These are phyloP conservation scores for Dendrolimus houi DNA, from an alignment of 2,888 invertebrate species.

Conservation along the genomic window DNA sequence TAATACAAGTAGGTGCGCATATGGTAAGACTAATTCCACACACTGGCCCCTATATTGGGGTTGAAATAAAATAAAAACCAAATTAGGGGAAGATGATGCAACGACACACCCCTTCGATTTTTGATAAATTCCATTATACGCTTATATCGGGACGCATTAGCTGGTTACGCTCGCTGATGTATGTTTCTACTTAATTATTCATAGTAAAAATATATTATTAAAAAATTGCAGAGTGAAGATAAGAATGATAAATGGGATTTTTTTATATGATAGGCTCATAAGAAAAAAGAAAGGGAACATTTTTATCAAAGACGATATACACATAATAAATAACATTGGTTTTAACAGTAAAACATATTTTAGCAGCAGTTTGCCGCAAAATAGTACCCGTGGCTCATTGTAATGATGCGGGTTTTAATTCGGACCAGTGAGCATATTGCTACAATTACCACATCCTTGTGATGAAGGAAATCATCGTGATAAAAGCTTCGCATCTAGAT, in stretches of 20 bases:
- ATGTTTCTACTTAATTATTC: slow-evolving; percentile 30
- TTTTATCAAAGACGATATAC: background rate
- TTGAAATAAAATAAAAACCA: slow-evolving; percentile 69
- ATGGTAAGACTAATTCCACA: slow-evolving; percentile 73
- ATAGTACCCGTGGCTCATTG: too few relatives aligned
- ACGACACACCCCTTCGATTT: slow-evolving; percentile 73
- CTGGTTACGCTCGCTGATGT: slow-evolving; percentile 21
- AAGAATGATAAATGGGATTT: too few relatives aligned
- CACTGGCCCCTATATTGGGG: slow-evolving; percentile 52
- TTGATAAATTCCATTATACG: slow-evolving; percentile 72
- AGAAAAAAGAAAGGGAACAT: background rate
- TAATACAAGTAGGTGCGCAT: slow-evolving; percentile 71
- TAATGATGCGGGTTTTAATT: too few relatives aligned
- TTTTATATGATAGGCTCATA: too few relatives aligned
- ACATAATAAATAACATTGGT: background rate
- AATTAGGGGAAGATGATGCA: slow-evolving; percentile 73
- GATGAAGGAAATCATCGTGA: too few relatives aligned
- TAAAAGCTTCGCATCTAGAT: too few relatives aligned
- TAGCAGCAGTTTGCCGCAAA: background rate
- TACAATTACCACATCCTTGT: too few relatives aligned
- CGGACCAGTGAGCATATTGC: too few relatives aligned
- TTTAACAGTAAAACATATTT: background rate
- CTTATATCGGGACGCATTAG: slow-evolving; percentile 32
- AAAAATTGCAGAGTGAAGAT: slow-evolving; percentile 7
- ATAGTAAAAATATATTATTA: slow-evolving; percentile 11